Evolutionary conservation across 1,140 invertebrate species (phyloP).

Genomic region (Drosophila ambigua): DNA sequence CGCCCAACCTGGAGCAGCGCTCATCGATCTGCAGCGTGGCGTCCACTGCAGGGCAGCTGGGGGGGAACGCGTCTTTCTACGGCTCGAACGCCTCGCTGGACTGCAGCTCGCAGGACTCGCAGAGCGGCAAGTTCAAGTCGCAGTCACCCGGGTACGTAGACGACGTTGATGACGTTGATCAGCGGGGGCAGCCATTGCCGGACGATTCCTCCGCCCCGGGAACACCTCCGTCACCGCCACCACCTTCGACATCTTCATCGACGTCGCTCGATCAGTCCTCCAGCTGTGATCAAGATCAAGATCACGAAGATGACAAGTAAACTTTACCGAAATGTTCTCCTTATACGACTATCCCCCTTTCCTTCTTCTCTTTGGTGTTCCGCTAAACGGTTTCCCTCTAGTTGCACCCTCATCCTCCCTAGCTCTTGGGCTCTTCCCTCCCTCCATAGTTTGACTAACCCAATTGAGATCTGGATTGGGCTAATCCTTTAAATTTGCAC

Average conservation of each 20-base stretch:
- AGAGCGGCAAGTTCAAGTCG: conserved; percentile 76
- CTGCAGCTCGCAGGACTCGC: conserved; percentile 58
- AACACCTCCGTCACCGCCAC: background rate
- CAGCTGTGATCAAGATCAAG: background rate
- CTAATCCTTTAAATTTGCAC: no score
- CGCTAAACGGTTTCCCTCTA: conserved; percentile 2
- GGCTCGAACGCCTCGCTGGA: conserved; percentile 65
- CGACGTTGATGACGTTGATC: conserved; percentile 10
- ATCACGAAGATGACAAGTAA: conserved; percentile 64
- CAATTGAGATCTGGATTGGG: no score
- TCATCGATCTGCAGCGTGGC: conserved; percentile 73
- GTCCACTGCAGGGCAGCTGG: conserved; percentile 49
- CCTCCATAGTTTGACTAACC: no score
- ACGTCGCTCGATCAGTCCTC: no score
- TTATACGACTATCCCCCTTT: background rate
- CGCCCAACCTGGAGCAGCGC: conserved; percentile 46
- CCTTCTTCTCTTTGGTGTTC: conserved; percentile 15
- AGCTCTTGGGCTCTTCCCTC: no score
- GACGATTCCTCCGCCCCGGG: conserved; percentile 9
- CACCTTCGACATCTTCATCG: no score
- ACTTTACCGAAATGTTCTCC: conserved; percentile 40
- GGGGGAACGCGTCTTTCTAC: conserved; percentile 43
- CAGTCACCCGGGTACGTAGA: conserved; percentile 81
- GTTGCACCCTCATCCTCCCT: background rate
- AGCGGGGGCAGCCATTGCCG: conserved; percentile 4